A percentile compares a stretch with the other conserved stretches of the same genome.
Evolutionary conservation across 92 coral and sea anemone genomes (phyloP).

Genomic region (Heliopora coerulea): DNA sequence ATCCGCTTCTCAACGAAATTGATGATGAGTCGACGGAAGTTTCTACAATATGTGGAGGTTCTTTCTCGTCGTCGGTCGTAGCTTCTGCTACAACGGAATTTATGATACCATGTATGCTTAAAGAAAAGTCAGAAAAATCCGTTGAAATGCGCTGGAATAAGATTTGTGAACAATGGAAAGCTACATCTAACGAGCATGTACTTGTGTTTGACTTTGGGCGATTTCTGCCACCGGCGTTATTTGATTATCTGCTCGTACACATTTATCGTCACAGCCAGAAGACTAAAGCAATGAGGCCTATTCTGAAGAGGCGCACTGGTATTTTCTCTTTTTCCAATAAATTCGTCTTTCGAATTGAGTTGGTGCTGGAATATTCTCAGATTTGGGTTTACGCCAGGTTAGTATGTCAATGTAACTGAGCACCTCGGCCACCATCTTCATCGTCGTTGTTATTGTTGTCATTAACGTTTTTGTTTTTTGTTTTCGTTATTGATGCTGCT

Average conservation of each 20-base stretch:
- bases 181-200: slow-evolving; percentile 48
- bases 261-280: slow-evolving; percentile 48
- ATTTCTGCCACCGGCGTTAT: slow-evolving; percentile 68
- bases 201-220: slow-evolving; percentile 61
- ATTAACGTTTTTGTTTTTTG: not conserved
- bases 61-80: not conserved
- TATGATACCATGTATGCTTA: slow-evolving; percentile 63
- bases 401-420: no score
- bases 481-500: not conserved
- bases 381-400: slow-evolving; percentile 61
- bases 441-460: not conserved
- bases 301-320: slow-evolving; percentile 49
- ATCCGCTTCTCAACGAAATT: slow-evolving; percentile 28
- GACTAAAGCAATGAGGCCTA: slow-evolving; percentile 56
- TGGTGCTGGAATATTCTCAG: slow-evolving; percentile 49
- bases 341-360: slow-evolving; percentile 52
- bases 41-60: not conserved
- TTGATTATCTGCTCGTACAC: slow-evolving; percentile 57
- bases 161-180: slow-evolving; percentile 13
- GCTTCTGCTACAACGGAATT: slow-evolving; percentile 8
- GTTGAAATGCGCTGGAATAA: slow-evolving; percentile 49
- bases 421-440: no score
- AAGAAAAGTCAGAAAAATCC: slow-evolving; percentile 20
- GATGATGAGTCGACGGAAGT: no score
- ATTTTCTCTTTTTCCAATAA: slow-evolving; percentile 65